These are phyloP conservation scores for Pantherophis vulpinus DNA, from an alignment of 2,797 vertebrate species.

Conservation along the genomic window DNA sequence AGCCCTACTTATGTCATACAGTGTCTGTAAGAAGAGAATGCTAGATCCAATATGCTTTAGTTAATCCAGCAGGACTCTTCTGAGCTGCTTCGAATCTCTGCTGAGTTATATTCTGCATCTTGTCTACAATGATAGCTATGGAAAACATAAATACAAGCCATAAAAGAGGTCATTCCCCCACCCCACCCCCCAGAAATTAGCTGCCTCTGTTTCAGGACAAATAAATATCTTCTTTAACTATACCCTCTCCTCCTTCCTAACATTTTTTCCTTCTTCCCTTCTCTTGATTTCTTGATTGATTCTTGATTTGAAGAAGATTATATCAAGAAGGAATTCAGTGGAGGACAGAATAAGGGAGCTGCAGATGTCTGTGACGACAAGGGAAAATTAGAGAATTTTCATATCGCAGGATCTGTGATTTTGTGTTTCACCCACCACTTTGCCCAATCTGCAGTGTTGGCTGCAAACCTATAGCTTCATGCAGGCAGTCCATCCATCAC, in stretches of 20 bases:
- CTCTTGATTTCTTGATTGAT: neutral
- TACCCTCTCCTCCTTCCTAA: neutral
- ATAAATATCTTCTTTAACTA: neutral
- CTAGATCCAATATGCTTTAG: neutral
- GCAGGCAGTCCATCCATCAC: neutral
- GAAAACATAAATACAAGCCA: neutral
- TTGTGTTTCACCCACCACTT: neutral
- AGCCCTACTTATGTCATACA: neutral
- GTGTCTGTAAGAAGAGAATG: neutral
- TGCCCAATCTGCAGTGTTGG: neutral
- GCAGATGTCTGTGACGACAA: neutral
- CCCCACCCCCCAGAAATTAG: neutral
- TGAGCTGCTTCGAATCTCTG: neutral
- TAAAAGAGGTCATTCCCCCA: neutral
- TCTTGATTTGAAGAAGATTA: neutral
- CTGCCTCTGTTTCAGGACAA: neutral
- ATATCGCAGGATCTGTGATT: neutral
- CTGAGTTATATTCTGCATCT: neutral
- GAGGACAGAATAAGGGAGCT: neutral
- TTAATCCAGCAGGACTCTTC: neutral
- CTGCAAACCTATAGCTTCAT: neutral
- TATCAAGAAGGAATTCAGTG: neutral
- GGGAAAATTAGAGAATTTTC: neutral
- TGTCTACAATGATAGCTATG: neutral
- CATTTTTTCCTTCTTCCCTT: neutral